Evolutionary conservation across 2,797 vertebrate genomes (phyloP).

Genomic region (Neosilurus hyrtlii): DNA sequence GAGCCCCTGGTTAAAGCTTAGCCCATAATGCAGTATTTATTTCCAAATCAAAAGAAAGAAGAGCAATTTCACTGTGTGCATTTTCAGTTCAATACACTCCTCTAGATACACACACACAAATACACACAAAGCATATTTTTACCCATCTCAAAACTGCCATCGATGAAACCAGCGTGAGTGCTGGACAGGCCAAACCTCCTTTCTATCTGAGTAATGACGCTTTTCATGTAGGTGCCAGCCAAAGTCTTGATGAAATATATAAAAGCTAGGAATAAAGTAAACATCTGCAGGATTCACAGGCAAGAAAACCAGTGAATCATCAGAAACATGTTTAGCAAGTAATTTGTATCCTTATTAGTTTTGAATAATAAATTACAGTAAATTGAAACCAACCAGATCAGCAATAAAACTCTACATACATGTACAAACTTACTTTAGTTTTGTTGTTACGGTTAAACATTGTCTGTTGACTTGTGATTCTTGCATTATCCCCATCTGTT

Average conservation of each 20-base stretch:
- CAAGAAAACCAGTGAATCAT: neutral
- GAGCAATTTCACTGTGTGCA: neutral
- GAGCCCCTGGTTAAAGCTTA: neutral
- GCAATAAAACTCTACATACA: neutral
- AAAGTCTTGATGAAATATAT: slow-evolving; percentile 84
- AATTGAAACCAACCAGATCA: too few species aligned
- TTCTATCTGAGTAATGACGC: slow-evolving; percentile 89
- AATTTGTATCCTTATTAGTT: neutral
- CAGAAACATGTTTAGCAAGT: neutral
- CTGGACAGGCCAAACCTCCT: slow-evolving; percentile 87
- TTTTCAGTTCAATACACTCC: neutral
- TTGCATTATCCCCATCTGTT: neutral
- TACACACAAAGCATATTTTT: neutral
- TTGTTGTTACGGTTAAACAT: slow-evolving; percentile 56
- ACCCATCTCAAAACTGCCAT: slow-evolving; percentile 94
- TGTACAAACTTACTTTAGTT: slow-evolving; percentile 66
- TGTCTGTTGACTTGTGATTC: slow-evolving; percentile 61
- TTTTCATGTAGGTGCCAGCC: slow-evolving; percentile 88
- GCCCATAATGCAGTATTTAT: neutral
- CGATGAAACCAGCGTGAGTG: slow-evolving; percentile 81
- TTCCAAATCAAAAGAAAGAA: neutral
- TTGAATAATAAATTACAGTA: neutral
- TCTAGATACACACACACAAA: neutral
- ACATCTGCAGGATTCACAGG: slow-evolving; percentile 70
- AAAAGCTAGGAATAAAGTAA: slow-evolving; percentile 83